Base-by-base conservation (phyloP, 2,797 vertebrate genomes). In the Sardinella longiceps region DNA sequence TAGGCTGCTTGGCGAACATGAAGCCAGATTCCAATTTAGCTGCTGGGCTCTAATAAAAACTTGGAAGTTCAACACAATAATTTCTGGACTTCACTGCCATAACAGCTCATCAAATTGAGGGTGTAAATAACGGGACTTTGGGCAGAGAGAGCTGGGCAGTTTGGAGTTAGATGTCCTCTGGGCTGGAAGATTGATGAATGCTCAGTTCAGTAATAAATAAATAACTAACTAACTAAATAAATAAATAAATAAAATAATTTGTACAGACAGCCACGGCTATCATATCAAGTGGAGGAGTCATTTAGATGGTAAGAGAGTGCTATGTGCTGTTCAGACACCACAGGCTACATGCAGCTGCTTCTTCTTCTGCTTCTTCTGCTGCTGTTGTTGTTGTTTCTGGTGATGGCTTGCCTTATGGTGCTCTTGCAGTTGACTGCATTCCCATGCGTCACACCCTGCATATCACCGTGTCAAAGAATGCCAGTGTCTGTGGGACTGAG, bases 61-160 rank as follows among this genome's bases (percentile, higher is more conserved):
- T n/a, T 9, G n/a, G n/a, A n/a, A n/a, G 5, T 23, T 15, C 50
- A 51, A 51, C 14, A 2, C 56, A 60, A 5, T 60, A 9, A 2
- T 60, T n/a, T 25, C 56, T 60, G 56, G 56, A 60, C n/a, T n/a
- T n/a, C n/a, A n/a, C n/a, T n/a, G n/a, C 58, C 58, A 58, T n/a
- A 28, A 63, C 6, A 63, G 58, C n/a, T 30, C 25, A 66, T 25
- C 10, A 66, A 14, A 66, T 25, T 9, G 58, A 25, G 20, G 5
- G 2, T 25, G 56, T 58, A 58, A 58, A 58, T n/a, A 58, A 60
- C 7, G 6, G 60, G 25, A 30, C 14, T 9, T 10, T 14, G 28
- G 12, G 7, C 25, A 66, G 60, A 11, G 28, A 66, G 6, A 1
- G 25, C 25, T 12, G 25, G 12, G 14, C 11, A n/a, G 28, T 30